Evolutionary conservation across 2,888 invertebrate species (phyloP).

Genomic region (Cryptosula pallasiana): DNA sequence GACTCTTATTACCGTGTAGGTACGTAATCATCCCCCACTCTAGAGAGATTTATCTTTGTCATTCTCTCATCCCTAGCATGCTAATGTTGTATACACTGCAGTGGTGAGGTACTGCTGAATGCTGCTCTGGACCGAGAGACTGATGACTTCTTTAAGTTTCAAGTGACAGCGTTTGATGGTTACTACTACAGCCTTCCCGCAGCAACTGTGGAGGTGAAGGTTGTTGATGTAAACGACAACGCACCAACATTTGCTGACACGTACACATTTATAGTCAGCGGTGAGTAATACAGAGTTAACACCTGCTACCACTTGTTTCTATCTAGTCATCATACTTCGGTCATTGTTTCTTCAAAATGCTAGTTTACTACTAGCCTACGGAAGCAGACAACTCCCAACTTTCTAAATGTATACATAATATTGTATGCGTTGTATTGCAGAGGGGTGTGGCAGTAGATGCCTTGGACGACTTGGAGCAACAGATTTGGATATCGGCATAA

Average conservation of each 20-base stretch:
- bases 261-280: not conserved
- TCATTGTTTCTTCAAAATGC: too few species aligned
- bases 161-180: constrained; percentile 21
- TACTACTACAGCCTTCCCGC: not conserved
- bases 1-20: too few species aligned
- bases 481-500: not conserved
- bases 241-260: not conserved
- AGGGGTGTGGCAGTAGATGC: not conserved
- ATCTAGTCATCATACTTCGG: too few species aligned
- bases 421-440: not conserved
- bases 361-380: too few species aligned
- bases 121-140: not conserved
- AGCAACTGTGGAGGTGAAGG: not conserved
- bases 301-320: too few species aligned
- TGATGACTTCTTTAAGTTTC: not conserved
- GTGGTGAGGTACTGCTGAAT: not conserved
- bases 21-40: too few species aligned
- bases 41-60: too few species aligned
- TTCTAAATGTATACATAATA: too few species aligned
- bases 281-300: not conserved
- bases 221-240: constrained; percentile 4
- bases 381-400: too few species aligned
- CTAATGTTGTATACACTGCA: too few species aligned
- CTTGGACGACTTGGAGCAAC: not conserved
- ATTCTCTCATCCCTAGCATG: too few species aligned